Base-by-base conservation (phyloP, 2,797 vertebrate species). In the Salarias fasciatus region DNA sequence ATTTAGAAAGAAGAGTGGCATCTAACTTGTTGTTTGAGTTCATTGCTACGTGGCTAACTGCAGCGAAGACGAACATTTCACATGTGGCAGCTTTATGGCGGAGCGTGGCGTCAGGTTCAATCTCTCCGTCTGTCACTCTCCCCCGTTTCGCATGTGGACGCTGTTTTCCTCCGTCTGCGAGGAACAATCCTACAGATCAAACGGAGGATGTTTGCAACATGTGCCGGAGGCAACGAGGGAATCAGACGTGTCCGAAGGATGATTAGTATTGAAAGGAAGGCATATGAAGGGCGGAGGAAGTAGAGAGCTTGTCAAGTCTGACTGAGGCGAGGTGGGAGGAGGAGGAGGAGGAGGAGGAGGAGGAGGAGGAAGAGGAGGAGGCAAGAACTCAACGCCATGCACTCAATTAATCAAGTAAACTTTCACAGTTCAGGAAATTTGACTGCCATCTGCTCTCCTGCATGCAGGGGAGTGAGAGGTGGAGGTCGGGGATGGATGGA, bases 381-480 rank as follows among this genome's bases (percentile, higher is more conserved):
- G 15, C n/a, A 51, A 71, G 53, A 63, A 61, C 69, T 80, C 74
- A 68, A 82, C 85, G 65, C 48, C 46, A 67, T 72, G 79, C 81
- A 80, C 65, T 71, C 66, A 43, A 81, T 87, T 75, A 77, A 82
- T 86, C 73, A 86, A 62, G 59, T n/a, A 41, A 71, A 86, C 77
- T 84, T 66, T 72, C 56, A 63, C 53, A 11, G 63, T 41, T 50
- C 35, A 40, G 66, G 46, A 79, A 72, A 75, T 76, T 73, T 78
- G 66, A 86, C 51, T 53, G 75, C 79, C 80, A 86, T 89, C 73
- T 86, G 83, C 77, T 85, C 79, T 78, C 8, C 62, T 67, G 80
- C 69, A 45, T 30, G 65, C 37, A 18, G 64, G 44, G 62, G 54
- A 81, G 53, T 28, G 55, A 72, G 72, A 79, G 65, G 48, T 73